Evolutionary conservation across 2,113 vertebrate species (phyloP).

Genomic region (Neodontobutis hainanensis): DNA sequence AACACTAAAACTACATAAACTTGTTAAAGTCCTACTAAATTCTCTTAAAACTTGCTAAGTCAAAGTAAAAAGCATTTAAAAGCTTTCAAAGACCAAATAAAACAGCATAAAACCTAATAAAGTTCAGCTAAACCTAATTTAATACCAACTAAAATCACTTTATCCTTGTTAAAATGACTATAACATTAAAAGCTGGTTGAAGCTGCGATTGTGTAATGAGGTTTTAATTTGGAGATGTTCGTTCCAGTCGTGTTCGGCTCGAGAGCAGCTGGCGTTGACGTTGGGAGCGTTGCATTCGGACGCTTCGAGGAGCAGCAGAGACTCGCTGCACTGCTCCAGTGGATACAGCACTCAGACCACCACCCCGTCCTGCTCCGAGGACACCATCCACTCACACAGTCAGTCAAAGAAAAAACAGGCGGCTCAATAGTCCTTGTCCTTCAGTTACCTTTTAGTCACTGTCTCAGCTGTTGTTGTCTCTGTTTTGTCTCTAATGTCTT

Average conservation of each 20-base stretch:
- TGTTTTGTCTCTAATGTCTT: slow-evolving; percentile 7
- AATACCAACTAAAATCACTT: too few species aligned
- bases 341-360: slow-evolving; percentile 88
- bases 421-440: too few species aligned
- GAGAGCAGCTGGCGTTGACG: slow-evolving; percentile 79
- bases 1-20: too few species aligned
- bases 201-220: too few species aligned
- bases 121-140: too few species aligned
- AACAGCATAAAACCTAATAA: too few species aligned
- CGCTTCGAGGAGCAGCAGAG: slow-evolving; percentile 77
- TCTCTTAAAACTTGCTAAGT: too few species aligned
- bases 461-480: slow-evolving; percentile 1
- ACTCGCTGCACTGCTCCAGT: slow-evolving; percentile 85
- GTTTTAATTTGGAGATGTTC: not conserved
- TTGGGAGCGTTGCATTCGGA: slow-evolving; percentile 73
- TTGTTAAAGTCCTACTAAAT: too few species aligned
- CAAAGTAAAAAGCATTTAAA: too few species aligned
- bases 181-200: too few species aligned
- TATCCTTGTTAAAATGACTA: too few species aligned
- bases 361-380: slow-evolving; percentile 85
- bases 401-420: slow-evolving; percentile 30
- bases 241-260: slow-evolving; percentile 69
- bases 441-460: not conserved
- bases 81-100: too few species aligned
- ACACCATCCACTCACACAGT: slow-evolving; percentile 85